Evolutionary conservation across 1,140 invertebrate species (phyloP), one percentile per base, ranked within the genome.

Genomic region (Pseudomyrmex gracilis): DNA sequence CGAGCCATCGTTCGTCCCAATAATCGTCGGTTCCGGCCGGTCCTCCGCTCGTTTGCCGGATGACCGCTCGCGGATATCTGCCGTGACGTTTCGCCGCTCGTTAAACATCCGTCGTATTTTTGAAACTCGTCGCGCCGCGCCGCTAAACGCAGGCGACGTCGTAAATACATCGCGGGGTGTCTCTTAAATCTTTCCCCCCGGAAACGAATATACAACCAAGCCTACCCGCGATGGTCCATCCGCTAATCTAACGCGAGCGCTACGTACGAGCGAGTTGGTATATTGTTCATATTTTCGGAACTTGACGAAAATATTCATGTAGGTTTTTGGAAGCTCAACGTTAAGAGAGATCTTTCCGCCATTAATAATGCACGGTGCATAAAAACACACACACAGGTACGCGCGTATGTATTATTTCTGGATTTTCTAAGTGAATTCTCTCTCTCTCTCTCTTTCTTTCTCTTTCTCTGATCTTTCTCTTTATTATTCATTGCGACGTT

Each of bases 11-110:
- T 2, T 66, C 45, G 24, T 34, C 34, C 47, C 24, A 83, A 87
- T 87, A 85, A 85, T 71, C 71, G 17, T 66, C 67, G 55, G 20
- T 53, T 61, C n/a, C 60, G 53, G 64, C 49, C 53, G 51, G 3
- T 51, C 43, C 20, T 5, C 13, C 7, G 58, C 10, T 73, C 43
- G 51, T 73, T 67, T 53, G 13, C 12, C 13, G 8, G 8, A 10
- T 61, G 47, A 80, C 49, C 15, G 43, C 45, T 58, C 17, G 64
- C 20, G 22, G 10, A 76, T n/a, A 2, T 22, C 34, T 22, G 12
- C 13, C 61, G 24, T 45, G 24, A 64, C 34, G 61, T 64, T 7
- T 34, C 34, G 34, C 34, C 34, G 15, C 4, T 67, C 15, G 20
- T 78, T 58, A 58, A 8, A 70, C 43, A 15, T 4, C 34, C 34